Base-by-base conservation (phyloP, 2,113 vertebrate species). In the Gorsachius goisagi region DNA sequence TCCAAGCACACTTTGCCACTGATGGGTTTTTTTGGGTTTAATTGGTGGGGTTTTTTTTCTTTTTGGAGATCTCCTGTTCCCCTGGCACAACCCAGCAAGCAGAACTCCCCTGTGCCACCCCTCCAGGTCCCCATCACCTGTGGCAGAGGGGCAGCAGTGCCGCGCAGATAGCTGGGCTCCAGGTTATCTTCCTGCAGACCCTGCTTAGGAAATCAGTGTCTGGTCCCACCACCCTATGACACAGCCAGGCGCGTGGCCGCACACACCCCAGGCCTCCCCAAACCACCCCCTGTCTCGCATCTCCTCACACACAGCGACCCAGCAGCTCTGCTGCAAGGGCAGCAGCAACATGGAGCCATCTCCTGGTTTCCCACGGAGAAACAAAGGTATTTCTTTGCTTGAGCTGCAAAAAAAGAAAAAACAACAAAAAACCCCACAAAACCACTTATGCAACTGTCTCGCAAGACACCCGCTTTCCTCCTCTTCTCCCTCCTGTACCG, bases 181-280 rank as follows among this genome's bases (percentile, higher is more conserved):
- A 9, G 7, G 20, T 11, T 27, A 11, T 9, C 33, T 20, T 84
- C 39, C 56, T 15, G 39, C 52, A 45, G 32, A 37, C 8, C 13
- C 45, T 7, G 1, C 15, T 9, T 4, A 2, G 17, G 47, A 69
- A 44, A 7, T 5, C 3, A 9, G 19, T 3, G 5, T 6, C 66
- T 5, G 71, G 35, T 60, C 50, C 7, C 73, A 49, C 9, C 45
- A 62, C 73, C 21, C 17, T 2, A 2, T 3, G n/a, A 35, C 66
- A 9, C 49, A 6, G 16, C 10, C 35, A 19, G 24, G 2, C 1
- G 2, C 3, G 47, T 30, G 30, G 49, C 6, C 22, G 8, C 66
- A 20, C 3, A 0, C 19, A 3, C 6, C 9, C n/a, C 11, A 4
- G 19, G 8, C 8, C 4, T 12, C 49, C 50, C 50, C n/a, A 13